phyloP scores from a whole-genome alignment of 1,140 invertebrate genomes.

The Ctenoplectra terminalis region DNA sequence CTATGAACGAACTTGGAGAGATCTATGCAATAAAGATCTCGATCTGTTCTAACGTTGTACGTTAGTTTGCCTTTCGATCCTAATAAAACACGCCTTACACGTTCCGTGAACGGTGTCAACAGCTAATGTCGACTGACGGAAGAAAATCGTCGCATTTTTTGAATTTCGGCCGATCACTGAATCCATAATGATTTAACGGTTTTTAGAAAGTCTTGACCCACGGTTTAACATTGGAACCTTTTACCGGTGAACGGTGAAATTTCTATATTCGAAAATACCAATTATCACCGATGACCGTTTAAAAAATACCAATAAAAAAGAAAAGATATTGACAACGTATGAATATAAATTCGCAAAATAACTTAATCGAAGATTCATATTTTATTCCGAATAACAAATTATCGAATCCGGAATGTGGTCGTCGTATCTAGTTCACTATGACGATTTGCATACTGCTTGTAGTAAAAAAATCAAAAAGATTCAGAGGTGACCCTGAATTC shows the following conservation, averaged over 20 bases:
- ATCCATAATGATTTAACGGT: slow-evolving; percentile 76
- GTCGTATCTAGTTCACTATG: not conserved
- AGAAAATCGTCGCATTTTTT: slow-evolving; percentile 7
- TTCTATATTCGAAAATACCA: not conserved
- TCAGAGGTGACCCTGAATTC: slow-evolving; percentile 38
- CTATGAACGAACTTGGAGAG: not conserved
- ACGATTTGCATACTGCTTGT: not conserved
- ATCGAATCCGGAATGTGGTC: not conserved
- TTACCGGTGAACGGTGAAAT: not conserved
- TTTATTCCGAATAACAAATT: not conserved
- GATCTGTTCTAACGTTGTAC: not conserved
- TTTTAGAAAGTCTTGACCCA: slow-evolving; percentile 73
- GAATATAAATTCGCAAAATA: not conserved
- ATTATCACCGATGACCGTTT: not conserved
- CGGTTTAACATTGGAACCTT: not conserved
- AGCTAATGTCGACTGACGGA: too few relatives aligned
- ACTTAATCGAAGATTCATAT: not conserved
- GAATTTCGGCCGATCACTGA: slow-evolving; percentile 72
- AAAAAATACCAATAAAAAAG: not conserved
- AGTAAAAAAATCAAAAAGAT: not conserved
- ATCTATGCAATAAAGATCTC: not conserved
- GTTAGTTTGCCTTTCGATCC: not conserved
- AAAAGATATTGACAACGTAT: not conserved
- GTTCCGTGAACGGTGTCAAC: slow-evolving; percentile 10
- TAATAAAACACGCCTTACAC: not conserved